Base-by-base conservation (phyloP, 2,797 vertebrate genomes). In the Acipenser transmontanus region DNA sequence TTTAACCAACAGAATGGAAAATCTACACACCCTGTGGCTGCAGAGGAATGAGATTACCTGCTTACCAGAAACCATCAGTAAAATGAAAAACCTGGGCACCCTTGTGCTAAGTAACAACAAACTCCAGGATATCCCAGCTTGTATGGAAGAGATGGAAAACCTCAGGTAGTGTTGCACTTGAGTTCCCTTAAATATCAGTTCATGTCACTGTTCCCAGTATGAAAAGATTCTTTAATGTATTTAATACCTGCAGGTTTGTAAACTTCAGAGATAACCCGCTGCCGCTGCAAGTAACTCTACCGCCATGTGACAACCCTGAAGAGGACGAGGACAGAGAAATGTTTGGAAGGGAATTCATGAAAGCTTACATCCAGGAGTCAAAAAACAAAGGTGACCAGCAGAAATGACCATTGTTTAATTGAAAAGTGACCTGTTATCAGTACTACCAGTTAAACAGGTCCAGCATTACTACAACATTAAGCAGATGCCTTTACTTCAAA, bases 201-300 rank as follows among this genome's bases (percentile, higher is more conserved):
- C 34, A 34, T 34, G 34, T 34, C 34, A 34, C 34, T 34, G 34
- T 34, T 13, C 11, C 12, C 9, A n/a, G 11, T 57, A 9, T 12
- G 11, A 11, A 57, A 57, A 57, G 9, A 57, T 8, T 17, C 50
- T 10, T 10, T 56, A 51, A 54, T 4, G 34, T 34, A 34, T 34
- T 34, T 34, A 2, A n/a, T 56, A 13, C 70, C 67, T 8, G 51
- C 82, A 99, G 96, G 85, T 99, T 98, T 85, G 96, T 99, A 69
- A 99, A 97, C 83, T 98, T 99, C 76, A 85, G 97, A 81, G 95
- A 94, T 82, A 99, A 99, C 61, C 97, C 95, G 6, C 68, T 99
- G 77, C 90, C 86, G 54, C 67, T 94, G 62, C 82, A 95, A 0
- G 78, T 98, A 72, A 82, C 73, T 0, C 88, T 97, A 63, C 86